Evolutionary conservation across 2,113 vertebrate genomes (phyloP).

Genomic region (rabbit (Oryctolagus cuniculus)): mOryCun1.1 NC_091439.1:58091001-58091500

Average conservation of each 20-base stretch:
- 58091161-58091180: neutral
- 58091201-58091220: neutral
- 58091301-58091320: neutral
- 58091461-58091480: neutral
- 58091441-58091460: neutral
- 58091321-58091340: neutral
- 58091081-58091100: neutral
- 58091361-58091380: neutral
- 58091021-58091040: neutral
- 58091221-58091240: neutral
- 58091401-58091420: neutral
- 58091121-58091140: neutral
- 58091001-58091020: too few relatives aligned
- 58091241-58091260: neutral
- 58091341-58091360: neutral
- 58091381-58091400: neutral
- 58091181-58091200: neutral
- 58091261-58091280: neutral
- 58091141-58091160: neutral
- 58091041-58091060: neutral
- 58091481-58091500: slow-evolving; percentile 11
- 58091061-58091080: neutral
- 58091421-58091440: neutral
- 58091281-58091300: neutral
- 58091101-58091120: neutral